Evolutionary conservation across 2,113 vertebrate species (phyloP), one percentile per base, ranked within the genome.

Genomic region (Nothoprocta pentlandii): DNA sequence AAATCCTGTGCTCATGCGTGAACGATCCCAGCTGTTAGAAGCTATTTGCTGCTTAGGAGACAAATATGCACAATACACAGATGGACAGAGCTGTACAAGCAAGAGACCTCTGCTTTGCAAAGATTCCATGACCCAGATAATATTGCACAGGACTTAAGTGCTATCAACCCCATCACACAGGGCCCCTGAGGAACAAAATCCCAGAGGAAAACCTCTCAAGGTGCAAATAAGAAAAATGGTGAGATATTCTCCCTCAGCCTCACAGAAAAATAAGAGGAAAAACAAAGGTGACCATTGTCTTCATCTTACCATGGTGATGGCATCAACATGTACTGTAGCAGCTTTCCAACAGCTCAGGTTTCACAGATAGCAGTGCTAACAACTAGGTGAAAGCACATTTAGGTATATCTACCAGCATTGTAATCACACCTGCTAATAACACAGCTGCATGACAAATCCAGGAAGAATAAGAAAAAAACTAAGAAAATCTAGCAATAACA

Each of bases 11-110:
- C 63, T 86, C 49, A 14, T 49, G 66, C 25, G 21, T 75, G 82
- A 92, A 63, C 22, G 51, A 87, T 34, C 78, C 46, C 74, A 82
- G 91, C 80, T 85, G 73, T 85, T 93, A 46, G 36, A 83, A 79
- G 16, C 46, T 61, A 71, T 82, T 63, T 92, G 95, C 77, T 69
- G 51, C 68, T 44, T 16, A 61, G 92, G 89, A 90, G 34, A 66
- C 49, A 87, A 94, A 92, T 42, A 56, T 1, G 14, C 23, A 25
- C 5, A 25, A 47, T 26, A 87, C 64, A 63, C 42, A 63, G 85
- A 92, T 62, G 77, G 62, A 62, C 30, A 70, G 41, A 32, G 26
- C 36, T 53, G 34, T 3, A 70, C 9, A 51, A 16, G 58, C 12
- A 42, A 23, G 66, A 39, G 78, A 58, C 53, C 58, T 59, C 59